Evolutionary conservation across 2,888 invertebrate genomes (phyloP), one percentile per base, ranked within the genome.

Genomic region (Catotricha subobsoleta): DNA sequence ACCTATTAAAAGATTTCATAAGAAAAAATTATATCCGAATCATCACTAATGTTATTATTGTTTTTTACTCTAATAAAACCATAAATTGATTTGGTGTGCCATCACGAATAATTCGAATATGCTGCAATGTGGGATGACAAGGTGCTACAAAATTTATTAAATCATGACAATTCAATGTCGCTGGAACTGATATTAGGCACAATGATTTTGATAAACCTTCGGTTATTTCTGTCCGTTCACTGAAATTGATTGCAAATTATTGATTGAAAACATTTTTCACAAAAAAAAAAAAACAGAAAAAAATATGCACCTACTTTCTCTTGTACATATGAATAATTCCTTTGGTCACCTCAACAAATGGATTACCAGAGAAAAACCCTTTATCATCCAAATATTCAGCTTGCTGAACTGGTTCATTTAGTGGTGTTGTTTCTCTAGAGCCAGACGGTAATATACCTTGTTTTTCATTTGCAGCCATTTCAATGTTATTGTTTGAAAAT

Each of bases 311-410:
- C 65, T 65, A 94, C 94, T 92, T 90, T 60, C 95, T 92, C 60
- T 95, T 97, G 60, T 91, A 97, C 16, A 98, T 68, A 69, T 98
- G 98, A 43, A 99, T 67, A 36, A 98, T 80, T 29, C 98, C 98
- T 60, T 91, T 90, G 0, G 94, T 94, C 27, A 91, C 80, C 65
- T 99, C 97, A 1, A 97, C 90, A 52, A 83, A 78, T 1, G 95
- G 97, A 67, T 99, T 99, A 3, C 98, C 98, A 51, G 87, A 91
- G 51, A 87, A 86, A 63, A 92, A 95, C 39, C 72, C 71, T 39
- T 80, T 75, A 45, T 76, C 73, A 18, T 68, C 69, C 31, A 40
- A 29, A 15, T 20, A 20, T 20, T 54, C 55, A 9, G 23, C 19
- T 29, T 43, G 42, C 18, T 34, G 29, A 21, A 39, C 40, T 3